Evolutionary conservation across 2,797 vertebrate genomes (phyloP), one percentile per base, ranked within the genome.

Genomic region (Esox masquinongy): DNA sequence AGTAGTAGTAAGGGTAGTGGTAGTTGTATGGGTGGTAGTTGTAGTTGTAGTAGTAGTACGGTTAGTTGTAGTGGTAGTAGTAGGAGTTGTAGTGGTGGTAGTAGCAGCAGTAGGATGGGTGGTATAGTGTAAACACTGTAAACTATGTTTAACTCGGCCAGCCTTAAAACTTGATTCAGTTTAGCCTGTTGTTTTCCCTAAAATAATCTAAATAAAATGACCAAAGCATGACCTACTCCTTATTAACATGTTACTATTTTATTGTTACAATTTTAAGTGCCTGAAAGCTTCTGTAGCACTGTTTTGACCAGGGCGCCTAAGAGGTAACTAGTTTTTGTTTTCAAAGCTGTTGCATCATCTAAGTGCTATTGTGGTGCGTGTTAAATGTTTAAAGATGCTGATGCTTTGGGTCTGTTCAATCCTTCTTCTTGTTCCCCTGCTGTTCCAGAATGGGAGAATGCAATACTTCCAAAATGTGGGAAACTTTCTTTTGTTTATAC

Each of bases 261-360:
- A 9, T 83, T 74, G 72, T 84, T 77, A 74, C 80, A 82, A 69
- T n/a, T 76, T 77, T 75, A 78, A 80, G 74, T 61, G 80, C 61
- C 69, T 71, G 74, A 63, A 74, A 75, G 74, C 64, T 56, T 34
- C 56, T 61, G n/a, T 11, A 19, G 61, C 16, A 0, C 15, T 77
- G 80, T 83, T 84, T 81, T 88, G 80, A 89, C 83, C 87, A 80
- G 87, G 78, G 73, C 82, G 88, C 84, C 83, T 86, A 79, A 47
- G 83, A 86, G 80, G 91, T 85, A 89, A 90, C 92, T 87, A 80
- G 85, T 83, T 89, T 87, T 75, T 85, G 82, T 91, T 93, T 93
- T 90, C 85, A 85, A 88, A 83, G 80, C 77, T 82, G 77, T 92
- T 92, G 84, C 90, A 91, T 91, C 89, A 92, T 85, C 82, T 79